Conservation (phyloP, 2,888 invertebrate genomes). For the Digitonthophagus gazella region DNA sequence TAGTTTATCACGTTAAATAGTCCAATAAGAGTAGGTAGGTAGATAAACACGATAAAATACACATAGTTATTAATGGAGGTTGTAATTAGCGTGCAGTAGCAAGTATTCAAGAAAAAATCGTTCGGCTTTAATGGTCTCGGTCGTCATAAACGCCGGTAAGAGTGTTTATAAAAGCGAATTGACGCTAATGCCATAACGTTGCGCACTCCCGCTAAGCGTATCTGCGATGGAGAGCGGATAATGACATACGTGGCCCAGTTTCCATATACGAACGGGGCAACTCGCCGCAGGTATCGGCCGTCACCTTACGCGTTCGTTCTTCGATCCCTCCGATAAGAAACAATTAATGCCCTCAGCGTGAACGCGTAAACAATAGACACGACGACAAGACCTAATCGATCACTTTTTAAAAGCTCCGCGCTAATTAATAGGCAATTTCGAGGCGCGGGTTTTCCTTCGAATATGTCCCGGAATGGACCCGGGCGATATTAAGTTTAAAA, state of each 20-base stretch:
- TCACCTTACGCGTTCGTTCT: slow-evolving; percentile 7
- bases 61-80: neutral
- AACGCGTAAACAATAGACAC: neutral
- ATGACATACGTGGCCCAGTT: slow-evolving; percentile 16
- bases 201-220: slow-evolving; percentile 2
- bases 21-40: neutral
- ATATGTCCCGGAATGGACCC: too few species aligned
- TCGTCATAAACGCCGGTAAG: neutral
- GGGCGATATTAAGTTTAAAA: too few species aligned
- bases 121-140: neutral
- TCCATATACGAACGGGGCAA: slow-evolving; percentile 10
- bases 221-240: slow-evolving; percentile 5
- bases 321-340: neutral
- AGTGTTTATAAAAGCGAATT: neutral
- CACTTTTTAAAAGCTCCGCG: neutral
- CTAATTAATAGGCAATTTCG: neutral
- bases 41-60: neutral
- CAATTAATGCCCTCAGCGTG: neutral
- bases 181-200: neutral
- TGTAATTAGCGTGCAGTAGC: neutral
- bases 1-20: too few species aligned
- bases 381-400: neutral
- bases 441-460: neutral
- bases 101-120: neutral
- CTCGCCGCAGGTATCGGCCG: slow-evolving; percentile 6